Base-by-base conservation (phyloP, 2,888 invertebrate species). In the Thumatha senex region DNA sequence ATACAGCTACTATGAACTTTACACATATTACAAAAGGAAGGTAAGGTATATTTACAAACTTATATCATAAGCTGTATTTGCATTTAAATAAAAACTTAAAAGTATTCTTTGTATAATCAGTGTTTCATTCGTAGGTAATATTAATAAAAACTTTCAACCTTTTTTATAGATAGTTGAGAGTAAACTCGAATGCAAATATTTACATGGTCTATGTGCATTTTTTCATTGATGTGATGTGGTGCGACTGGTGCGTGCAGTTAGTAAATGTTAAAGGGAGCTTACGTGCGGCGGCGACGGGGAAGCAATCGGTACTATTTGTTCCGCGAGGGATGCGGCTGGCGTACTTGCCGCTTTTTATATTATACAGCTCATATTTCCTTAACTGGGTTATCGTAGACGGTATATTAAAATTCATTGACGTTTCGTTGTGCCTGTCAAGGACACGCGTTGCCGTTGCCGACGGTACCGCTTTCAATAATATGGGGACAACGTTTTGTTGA, bases 391-490 rank as follows among this genome's bases (percentile, higher is more conserved):
- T 80, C 78, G 84, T 82, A 78, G 72, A 74, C 77, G 69, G 82
- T 82, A 86, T 90, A 90, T 89, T 87, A 82, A 84, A 84, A 87
- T 89, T 80, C 89, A 87, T 87, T 87, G 89, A 86, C 82, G 78
- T 84, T 82, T 74, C 61, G 77, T 74, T 74, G 77, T 78, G 78
- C 80, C 74, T 80, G 79, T 81, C 81, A 88, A 89, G 88, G 89
- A 83, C 87, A 84, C 78, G 74, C 80, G 77, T 72, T 74, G 70
- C 76, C 80, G 77, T 72, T 74, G 70, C 76, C 75, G 72, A 78
- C 76, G 74, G 68, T 75, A 77, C 70, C 69, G 72, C 66, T 74
- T 78, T 68, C 76, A 73, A 77, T 78, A 76, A 73, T 70, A 59
- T 54, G 76, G 78, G 77, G 70, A 71, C 65, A 61, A 61, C 56